A percentile compares a stretch with the other conserved stretches of the same genome.
Conservation (phyloP, 2,113 vertebrate genomes). For the Cepphus grylle region DNA sequence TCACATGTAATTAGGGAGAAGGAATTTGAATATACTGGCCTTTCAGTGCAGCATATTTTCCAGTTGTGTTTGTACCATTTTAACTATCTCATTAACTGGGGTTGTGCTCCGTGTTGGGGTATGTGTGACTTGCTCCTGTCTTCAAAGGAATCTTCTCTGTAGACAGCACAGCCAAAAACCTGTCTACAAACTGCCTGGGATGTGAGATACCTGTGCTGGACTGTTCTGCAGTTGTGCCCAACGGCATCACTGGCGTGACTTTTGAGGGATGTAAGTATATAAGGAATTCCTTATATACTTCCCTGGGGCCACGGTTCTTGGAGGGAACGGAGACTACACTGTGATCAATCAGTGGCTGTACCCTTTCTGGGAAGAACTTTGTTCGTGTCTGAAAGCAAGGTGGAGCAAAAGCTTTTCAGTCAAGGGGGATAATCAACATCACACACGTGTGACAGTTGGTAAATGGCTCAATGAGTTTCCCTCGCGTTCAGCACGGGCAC, state of each 20-base stretch:
- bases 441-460: fast-evolving
- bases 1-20: constrained; percentile 57
- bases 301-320: background rate
- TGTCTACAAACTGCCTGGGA: background rate
- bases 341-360: background rate
- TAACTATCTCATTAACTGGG: background rate
- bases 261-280: background rate
- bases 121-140: background rate
- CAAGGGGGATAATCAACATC: background rate
- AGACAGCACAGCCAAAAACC: background rate
- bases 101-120: background rate
- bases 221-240: background rate
- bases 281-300: background rate
- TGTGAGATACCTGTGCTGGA: background rate
- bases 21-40: constrained; percentile 31
- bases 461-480: background rate
- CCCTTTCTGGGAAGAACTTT: background rate
- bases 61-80: constrained; percentile 34
- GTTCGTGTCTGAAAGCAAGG: background rate
- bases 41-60: constrained; percentile 35
- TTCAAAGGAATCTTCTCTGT: background rate
- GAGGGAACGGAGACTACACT: background rate
- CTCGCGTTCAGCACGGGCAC: background rate
- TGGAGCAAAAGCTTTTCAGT: background rate
- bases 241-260: background rate